A percentile compares a stretch with the other conserved stretches of the same genome.
Conservation (phyloP, 1,140 invertebrate genomes). For the Ips typographus region DNA sequence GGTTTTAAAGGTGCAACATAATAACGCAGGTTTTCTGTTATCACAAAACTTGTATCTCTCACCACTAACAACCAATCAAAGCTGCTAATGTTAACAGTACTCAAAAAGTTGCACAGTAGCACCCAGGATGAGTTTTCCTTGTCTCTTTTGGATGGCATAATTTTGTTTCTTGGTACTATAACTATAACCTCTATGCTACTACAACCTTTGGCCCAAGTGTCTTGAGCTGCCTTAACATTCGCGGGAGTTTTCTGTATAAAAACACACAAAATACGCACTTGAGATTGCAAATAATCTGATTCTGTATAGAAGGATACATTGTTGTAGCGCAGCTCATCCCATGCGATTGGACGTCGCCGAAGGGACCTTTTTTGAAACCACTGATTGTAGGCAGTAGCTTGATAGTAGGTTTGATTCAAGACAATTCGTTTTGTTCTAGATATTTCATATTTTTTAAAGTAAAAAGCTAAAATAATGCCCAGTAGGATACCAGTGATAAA, state of each 20-base stretch:
- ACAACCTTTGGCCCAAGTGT: slow-evolving; percentile 45
- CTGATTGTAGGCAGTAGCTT: slow-evolving; percentile 31
- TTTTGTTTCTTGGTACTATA: slow-evolving; percentile 32
- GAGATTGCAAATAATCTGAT: slow-evolving; percentile 41
- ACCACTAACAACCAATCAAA: slow-evolving; percentile 45
- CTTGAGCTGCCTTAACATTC: slow-evolving; percentile 38
- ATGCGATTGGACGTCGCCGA: slow-evolving; percentile 22
- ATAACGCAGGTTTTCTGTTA: slow-evolving; percentile 45
- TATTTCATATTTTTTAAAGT: slow-evolving; percentile 15
- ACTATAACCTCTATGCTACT: slow-evolving; percentile 38
- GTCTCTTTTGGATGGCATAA: slow-evolving; percentile 36
- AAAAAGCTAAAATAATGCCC: slow-evolving; percentile 29
- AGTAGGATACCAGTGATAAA: slow-evolving; percentile 35
- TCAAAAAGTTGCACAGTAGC: slow-evolving; percentile 39
- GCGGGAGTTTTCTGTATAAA: slow-evolving; percentile 39
- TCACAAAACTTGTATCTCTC: slow-evolving; percentile 44
- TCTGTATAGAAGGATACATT: slow-evolving; percentile 36
- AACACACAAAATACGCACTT: slow-evolving; percentile 41
- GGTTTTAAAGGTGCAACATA: slow-evolving; percentile 40
- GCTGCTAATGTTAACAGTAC: slow-evolving; percentile 19
- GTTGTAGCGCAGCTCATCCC: slow-evolving; percentile 44
- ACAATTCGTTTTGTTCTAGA: not conserved
- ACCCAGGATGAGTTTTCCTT: slow-evolving; percentile 42
- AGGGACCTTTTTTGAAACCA: slow-evolving; percentile 43
- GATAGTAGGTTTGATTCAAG: too few species aligned